Evolutionary conservation across 2,113 vertebrate genomes (phyloP).

Genomic region (Indicator maculatus): DNA sequence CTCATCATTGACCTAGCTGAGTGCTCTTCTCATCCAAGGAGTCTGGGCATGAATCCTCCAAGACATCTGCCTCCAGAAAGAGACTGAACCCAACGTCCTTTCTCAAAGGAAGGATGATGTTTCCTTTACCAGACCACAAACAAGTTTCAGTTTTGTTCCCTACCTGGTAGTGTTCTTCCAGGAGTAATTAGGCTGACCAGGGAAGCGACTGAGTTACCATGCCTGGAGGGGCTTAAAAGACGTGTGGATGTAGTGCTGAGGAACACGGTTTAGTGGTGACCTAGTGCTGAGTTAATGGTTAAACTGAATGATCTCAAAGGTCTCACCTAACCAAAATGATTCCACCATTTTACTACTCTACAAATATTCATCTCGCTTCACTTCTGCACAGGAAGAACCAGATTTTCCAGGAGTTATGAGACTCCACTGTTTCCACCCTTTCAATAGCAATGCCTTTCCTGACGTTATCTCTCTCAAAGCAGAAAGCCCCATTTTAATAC

Average conservation of each 20-base stretch:
- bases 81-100: neutral
- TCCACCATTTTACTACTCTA: neutral
- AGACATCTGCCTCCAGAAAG: neutral
- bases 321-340: no score
- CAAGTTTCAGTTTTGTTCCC: neutral
- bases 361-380: neutral
- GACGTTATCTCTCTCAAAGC: neutral
- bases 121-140: neutral
- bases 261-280: no score
- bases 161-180: neutral
- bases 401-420: neutral
- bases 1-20: neutral
- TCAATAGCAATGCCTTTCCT: neutral
- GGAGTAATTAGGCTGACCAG: neutral
- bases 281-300: no score
- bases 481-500: neutral
- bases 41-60: neutral
- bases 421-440: neutral
- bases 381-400: neutral
- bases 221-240: no score
- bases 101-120: neutral
- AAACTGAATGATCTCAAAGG: no score
- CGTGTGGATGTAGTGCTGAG: no score
- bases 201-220: no score
- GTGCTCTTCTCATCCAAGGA: neutral